A percentile compares a stretch with the other conserved stretches of the same genome.
Conservation (phyloP, 2,888 invertebrate genomes). For the Trachelus troglodyta region DNA sequence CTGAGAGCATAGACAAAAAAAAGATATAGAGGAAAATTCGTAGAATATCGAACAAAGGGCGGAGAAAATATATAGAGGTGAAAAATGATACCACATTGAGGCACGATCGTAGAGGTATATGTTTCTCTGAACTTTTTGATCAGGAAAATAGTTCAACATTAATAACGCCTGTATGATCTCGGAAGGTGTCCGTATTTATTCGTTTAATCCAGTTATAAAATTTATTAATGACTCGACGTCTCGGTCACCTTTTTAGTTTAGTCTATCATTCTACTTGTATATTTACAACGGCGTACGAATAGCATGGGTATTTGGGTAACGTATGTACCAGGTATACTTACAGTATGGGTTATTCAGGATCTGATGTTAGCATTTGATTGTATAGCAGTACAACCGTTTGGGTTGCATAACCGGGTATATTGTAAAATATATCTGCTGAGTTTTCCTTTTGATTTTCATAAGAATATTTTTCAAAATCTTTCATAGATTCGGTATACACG, state of each 20-base stretch:
- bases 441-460: not conserved
- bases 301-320: too few species aligned
- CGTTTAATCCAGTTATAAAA: not conserved
- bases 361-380: too few species aligned
- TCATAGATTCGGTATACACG: not conserved
- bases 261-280: not conserved
- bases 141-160: not conserved
- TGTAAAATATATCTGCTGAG: not conserved
- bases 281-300: too few species aligned
- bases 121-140: not conserved
- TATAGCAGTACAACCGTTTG: too few species aligned
- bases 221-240: not conserved
- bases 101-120: not conserved
- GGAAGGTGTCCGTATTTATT: not conserved
- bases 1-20: not conserved
- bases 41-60: not conserved
- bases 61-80: not conserved
- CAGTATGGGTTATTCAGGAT: too few species aligned
- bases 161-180: not conserved
- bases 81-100: not conserved
- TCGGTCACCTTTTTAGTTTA: not conserved
- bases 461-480: not conserved
- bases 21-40: not conserved
- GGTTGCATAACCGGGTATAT: too few species aligned
- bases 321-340: too few species aligned